These are phyloP conservation scores for Spermophilus dauricus DNA, from an alignment of 2,113 vertebrate species.

Conservation along the genomic window DNA sequence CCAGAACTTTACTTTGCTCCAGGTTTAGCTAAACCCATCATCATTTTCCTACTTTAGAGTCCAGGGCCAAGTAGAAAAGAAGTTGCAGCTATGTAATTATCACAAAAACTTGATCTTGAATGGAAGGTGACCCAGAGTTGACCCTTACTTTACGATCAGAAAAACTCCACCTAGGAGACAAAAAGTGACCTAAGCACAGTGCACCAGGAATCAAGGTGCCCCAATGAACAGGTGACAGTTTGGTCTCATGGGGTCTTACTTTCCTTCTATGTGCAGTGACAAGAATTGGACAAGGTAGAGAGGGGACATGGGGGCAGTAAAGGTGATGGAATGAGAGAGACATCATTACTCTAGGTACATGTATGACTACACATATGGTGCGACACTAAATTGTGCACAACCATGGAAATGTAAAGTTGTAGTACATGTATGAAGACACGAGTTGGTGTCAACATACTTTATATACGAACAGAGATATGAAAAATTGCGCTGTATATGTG, in stretches of 20 bases:
- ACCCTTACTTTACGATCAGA: constrained; percentile 26
- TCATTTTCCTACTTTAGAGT: constrained; percentile 46
- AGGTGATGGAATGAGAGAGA: too few species aligned
- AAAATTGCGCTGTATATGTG: too few species aligned
- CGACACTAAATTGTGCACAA: too few species aligned
- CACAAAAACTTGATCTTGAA: constrained; percentile 57
- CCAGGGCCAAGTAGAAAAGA: constrained; percentile 39
- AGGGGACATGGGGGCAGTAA: too few species aligned
- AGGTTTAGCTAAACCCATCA: constrained; percentile 22
- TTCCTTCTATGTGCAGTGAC: not conserved
- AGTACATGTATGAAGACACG: too few species aligned
- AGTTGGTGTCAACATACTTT: too few species aligned
- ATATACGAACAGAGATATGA: too few species aligned
- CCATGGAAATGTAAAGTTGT: too few species aligned
- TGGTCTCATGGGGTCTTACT: not conserved
- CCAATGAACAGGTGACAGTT: too few species aligned
- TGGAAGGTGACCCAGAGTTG: constrained; percentile 26
- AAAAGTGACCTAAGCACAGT: not conserved
- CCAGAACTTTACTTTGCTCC: not conserved
- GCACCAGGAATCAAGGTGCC: too few species aligned
- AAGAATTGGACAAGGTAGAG: not conserved
- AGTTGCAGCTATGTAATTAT: constrained; percentile 60
- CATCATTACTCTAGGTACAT: too few species aligned
- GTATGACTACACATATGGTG: too few species aligned
- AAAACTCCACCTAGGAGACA: not conserved